A percentile compares a stretch with the other conserved stretches of the same genome.
Conservation (phyloP, 2,113 vertebrate genomes). For the Clarias magur region DNA sequence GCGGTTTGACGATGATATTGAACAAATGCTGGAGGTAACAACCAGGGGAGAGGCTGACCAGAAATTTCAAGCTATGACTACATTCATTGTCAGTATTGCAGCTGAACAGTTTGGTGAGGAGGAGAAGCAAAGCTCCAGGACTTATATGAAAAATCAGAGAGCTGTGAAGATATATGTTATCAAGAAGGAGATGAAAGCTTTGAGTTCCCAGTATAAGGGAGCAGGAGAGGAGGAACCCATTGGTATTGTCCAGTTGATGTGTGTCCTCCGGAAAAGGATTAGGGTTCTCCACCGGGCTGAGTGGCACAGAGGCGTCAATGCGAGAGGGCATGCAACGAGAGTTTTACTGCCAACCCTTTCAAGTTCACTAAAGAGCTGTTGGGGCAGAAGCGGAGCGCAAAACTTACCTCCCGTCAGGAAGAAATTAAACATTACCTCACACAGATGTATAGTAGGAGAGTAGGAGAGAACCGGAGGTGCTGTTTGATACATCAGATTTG, state of each 20-base stretch:
- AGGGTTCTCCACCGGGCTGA: background rate
- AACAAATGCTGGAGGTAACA: no score
- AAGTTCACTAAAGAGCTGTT: slow-evolving; percentile 40
- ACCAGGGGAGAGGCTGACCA: no score
- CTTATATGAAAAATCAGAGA: slow-evolving; percentile 31
- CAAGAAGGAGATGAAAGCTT: background rate
- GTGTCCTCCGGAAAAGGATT: background rate
- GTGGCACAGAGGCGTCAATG: slow-evolving; percentile 10
- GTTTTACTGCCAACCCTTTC: slow-evolving; percentile 36
- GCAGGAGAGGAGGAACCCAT: background rate
- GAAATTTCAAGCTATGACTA: no score
- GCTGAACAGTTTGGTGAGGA: background rate
- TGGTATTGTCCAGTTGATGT: slow-evolving; percentile 21
- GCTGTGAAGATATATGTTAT: slow-evolving; percentile 21
- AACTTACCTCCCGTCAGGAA: slow-evolving; percentile 21
- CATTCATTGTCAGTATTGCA: no score
- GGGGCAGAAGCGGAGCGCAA: slow-evolving; percentile 19
- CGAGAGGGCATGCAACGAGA: background rate
- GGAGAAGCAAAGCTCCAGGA: slow-evolving; percentile 9
- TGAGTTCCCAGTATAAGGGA: no score
- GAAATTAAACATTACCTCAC: slow-evolving; percentile 16
- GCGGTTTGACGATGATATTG: no score
- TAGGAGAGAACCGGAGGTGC: background rate
- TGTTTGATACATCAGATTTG: background rate
- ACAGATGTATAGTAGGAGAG: background rate